Evolutionary conservation across 2,113 vertebrate genomes (phyloP).

Genomic region (Lophura nycthemera): DNA sequence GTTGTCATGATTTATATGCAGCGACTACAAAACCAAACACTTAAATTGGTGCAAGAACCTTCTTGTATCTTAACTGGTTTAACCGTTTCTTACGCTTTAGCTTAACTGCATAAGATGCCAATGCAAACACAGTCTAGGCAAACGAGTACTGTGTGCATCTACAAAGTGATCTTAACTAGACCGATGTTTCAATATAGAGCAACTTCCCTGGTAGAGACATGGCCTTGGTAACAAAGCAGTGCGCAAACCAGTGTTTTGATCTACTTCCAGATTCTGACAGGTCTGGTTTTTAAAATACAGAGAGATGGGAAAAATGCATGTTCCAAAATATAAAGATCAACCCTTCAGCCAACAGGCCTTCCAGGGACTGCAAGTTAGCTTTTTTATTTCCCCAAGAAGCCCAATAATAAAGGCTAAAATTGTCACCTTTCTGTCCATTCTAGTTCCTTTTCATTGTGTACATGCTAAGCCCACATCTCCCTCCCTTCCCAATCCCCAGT

Average conservation of each 20-base stretch:
- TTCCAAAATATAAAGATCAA: slow-evolving; percentile 65
- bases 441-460: slow-evolving; percentile 42
- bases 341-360: slow-evolving; percentile 69
- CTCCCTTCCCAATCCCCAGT: slow-evolving; percentile 18
- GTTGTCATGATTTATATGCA: neutral
- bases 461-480: slow-evolving; percentile 2
- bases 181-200: neutral
- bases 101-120: slow-evolving; percentile 4
- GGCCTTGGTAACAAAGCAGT: slow-evolving; percentile 57
- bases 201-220: slow-evolving; percentile 55
- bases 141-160: neutral
- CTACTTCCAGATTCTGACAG: slow-evolving; percentile 40
- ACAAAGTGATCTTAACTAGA: neutral
- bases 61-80: neutral
- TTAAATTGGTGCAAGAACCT: neutral
- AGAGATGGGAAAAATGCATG: slow-evolving; percentile 22
- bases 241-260: slow-evolving; percentile 61
- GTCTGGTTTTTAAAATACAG: slow-evolving; percentile 29
- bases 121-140: slow-evolving; percentile 8
- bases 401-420: slow-evolving; percentile 66
- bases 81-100: slow-evolving; percentile 9
- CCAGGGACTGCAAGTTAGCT: slow-evolving; percentile 53
- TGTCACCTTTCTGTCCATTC: slow-evolving; percentile 57
- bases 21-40: slow-evolving; percentile 12
- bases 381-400: slow-evolving; percentile 54